Conservation (phyloP, 2,888 invertebrate species). For the Anaspis maculata region DNA sequence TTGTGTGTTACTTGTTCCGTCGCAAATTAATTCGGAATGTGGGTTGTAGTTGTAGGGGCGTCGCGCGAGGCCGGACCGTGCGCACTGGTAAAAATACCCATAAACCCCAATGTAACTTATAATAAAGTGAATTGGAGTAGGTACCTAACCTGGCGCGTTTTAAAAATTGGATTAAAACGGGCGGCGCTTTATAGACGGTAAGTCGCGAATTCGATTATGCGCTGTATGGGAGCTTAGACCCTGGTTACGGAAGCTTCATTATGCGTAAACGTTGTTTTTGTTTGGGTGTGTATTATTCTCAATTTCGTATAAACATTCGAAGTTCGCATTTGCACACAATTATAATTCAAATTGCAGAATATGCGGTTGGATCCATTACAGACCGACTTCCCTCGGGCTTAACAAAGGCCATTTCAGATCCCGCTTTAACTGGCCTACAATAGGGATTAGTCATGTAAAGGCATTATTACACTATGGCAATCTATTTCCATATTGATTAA, state of each 20-base stretch:
- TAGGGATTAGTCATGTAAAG: conserved; percentile 31
- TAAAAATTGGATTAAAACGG: neutral
- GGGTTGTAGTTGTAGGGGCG: too few species aligned
- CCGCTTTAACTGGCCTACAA: conserved; percentile 28
- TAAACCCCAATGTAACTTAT: too few species aligned
- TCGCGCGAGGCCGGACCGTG: too few species aligned
- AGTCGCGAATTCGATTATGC: neutral
- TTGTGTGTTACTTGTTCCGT: too few species aligned
- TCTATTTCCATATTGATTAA: conserved; percentile 29
- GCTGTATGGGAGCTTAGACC: conserved; percentile 7
- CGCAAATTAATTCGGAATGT: too few species aligned
- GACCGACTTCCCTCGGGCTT: conserved; percentile 26
- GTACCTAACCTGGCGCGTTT: too few species aligned
- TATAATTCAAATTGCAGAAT: conserved; percentile 31
- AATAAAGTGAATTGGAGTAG: too few species aligned
- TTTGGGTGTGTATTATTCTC: conserved; percentile 20
- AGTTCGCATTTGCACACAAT: conserved; percentile 30
- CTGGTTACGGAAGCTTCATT: conserved; percentile 9
- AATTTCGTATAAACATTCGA: conserved; percentile 26
- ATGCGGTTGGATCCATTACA: conserved; percentile 30
- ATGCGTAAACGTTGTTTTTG: conserved; percentile 14
- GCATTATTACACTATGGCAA: conserved; percentile 26
- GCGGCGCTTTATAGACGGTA: too few species aligned
- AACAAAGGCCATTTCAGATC: conserved; percentile 30
- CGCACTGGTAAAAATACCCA: too few species aligned